Evolutionary conservation across 2,113 vertebrate genomes (phyloP).

Genomic region (zebrafish (Danio rerio)): DNA sequence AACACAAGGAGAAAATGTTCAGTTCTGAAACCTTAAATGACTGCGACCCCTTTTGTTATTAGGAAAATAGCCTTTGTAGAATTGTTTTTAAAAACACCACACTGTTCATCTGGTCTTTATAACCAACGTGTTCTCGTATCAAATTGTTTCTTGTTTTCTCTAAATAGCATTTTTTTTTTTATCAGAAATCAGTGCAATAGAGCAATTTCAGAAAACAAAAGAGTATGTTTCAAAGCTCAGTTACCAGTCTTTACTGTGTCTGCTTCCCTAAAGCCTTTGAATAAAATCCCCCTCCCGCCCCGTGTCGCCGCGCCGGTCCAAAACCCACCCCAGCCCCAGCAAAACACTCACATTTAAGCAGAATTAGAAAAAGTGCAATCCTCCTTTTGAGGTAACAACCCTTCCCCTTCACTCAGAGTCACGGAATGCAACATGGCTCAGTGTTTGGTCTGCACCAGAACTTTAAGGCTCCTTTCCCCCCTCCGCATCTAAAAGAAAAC

Average conservation of each 20-base stretch:
- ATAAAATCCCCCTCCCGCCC: slow-evolving; percentile 22
- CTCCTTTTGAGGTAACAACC: slow-evolving; percentile 65
- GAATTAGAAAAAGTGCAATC: slow-evolving; percentile 74
- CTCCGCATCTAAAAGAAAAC: slow-evolving; percentile 30
- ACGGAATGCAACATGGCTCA: slow-evolving; percentile 66
- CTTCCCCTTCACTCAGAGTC: slow-evolving; percentile 62
- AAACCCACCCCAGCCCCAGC: slow-evolving; percentile 49
- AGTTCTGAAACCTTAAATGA: slow-evolving; percentile 55
- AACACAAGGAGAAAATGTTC: slow-evolving; percentile 61
- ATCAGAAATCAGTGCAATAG: slow-evolving; percentile 74
- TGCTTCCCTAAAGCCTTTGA: slow-evolving; percentile 57
- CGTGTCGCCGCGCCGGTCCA: neutral
- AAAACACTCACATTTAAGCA: slow-evolving; percentile 73
- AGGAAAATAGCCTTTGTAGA: slow-evolving; percentile 66
- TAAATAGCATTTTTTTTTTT: slow-evolving; percentile 60
- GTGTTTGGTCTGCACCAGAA: slow-evolving; percentile 79
- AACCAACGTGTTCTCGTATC: slow-evolving; percentile 60
- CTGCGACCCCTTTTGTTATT: slow-evolving; percentile 62
- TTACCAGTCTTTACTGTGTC: slow-evolving; percentile 54
- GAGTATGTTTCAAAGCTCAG: slow-evolving; percentile 63
- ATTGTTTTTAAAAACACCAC: slow-evolving; percentile 62
- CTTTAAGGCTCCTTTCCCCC: slow-evolving; percentile 69
- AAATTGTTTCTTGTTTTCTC: slow-evolving; percentile 62
- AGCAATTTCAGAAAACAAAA: slow-evolving; percentile 69
- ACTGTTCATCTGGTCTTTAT: slow-evolving; percentile 58